Base-by-base conservation (phyloP, 2,797 vertebrate species). In the Schizopygopsis malacanthus region DNA sequence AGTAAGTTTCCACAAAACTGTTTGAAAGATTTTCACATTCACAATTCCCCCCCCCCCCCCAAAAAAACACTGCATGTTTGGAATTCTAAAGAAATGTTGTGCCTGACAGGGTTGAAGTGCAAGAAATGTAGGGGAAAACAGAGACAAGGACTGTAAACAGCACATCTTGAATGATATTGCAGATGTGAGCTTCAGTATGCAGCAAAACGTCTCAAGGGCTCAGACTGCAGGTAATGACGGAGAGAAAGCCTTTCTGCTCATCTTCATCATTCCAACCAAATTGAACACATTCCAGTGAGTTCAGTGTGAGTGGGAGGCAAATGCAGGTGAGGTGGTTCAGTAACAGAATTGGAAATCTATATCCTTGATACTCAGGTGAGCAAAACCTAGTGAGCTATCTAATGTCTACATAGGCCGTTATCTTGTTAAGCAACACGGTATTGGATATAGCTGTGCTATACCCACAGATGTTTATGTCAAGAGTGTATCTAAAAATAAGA, bases 101-200 rank as follows among this genome's bases (percentile, higher is more conserved):
- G 1, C 33, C 72, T 15, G 70, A 33, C 47, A 39, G 18, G 16
- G 75, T 75, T 75, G 39, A 39, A 39, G 73, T 56, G 18, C 52
- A 39, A 39, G 3, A 52, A 33, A 75, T 28, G 3, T 47, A 77
- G 67, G 43, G 25, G 43, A 63, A 45, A 41, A 56, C 28, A 33
- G 4, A 33, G 54, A 52, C 20, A 39, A 37, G 50, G 39, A 67
- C 41, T 81, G 22, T 76, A 22, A 83, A 70, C 63, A 73, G 37
- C 18, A 15, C 63, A 43, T 41, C 6, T 15, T 43, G 37, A 63
- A 33, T 16, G 33, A 47, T 28, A 56, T 39, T 82, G 54, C 72
- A 85, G 79, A 47, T 63, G 50, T 33, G 16, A 78, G 52, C 67
- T 79, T 80, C 67, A 70, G 79, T 70, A 83, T 88, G 80, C 69